Conservation (phyloP, 2,888 invertebrate species). For the Caenorhabditis japonica region DNA sequence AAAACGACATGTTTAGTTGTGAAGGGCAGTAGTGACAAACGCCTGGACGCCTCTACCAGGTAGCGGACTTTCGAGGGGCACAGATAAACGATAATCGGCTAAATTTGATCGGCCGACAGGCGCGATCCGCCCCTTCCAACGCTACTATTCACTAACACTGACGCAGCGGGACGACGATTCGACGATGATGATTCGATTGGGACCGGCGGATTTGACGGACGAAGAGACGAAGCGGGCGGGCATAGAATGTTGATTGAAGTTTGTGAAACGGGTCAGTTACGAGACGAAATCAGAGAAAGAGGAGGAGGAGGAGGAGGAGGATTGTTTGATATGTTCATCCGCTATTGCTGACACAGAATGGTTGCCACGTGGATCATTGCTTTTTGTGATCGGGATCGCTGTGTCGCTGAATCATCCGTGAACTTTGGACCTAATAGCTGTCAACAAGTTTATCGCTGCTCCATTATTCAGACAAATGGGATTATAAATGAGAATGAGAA, state of each 20-base stretch:
- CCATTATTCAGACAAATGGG: too few species aligned
- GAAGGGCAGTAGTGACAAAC: conserved; percentile 32
- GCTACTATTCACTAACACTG: conserved; percentile 21
- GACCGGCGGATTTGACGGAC: conserved; percentile 19
- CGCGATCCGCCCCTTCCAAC: conserved; percentile 2
- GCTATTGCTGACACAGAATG: too few species aligned
- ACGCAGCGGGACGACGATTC: neutral
- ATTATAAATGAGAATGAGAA: too few species aligned
- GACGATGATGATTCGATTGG: conserved; percentile 21
- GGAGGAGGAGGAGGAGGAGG: too few species aligned
- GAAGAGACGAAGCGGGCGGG: neutral
- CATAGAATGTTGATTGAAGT: neutral
- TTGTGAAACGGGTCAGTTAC: conserved; percentile 1
- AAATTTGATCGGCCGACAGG: conserved; percentile 48
- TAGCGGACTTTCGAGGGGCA: conserved; percentile 19
- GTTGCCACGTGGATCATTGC: too few species aligned
- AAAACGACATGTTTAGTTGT: conserved; percentile 26
- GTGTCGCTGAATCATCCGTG: too few species aligned
- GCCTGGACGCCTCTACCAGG: conserved; percentile 18
- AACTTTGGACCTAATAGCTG: too few species aligned
- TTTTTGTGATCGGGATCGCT: too few species aligned
- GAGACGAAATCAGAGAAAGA: too few species aligned
- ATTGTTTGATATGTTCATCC: too few species aligned
- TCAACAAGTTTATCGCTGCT: too few species aligned
- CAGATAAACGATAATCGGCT: conserved; percentile 52